Evolutionary conservation across 2,888 invertebrate genomes (phyloP).

Genomic region (Andrena chrysosceles): DNA sequence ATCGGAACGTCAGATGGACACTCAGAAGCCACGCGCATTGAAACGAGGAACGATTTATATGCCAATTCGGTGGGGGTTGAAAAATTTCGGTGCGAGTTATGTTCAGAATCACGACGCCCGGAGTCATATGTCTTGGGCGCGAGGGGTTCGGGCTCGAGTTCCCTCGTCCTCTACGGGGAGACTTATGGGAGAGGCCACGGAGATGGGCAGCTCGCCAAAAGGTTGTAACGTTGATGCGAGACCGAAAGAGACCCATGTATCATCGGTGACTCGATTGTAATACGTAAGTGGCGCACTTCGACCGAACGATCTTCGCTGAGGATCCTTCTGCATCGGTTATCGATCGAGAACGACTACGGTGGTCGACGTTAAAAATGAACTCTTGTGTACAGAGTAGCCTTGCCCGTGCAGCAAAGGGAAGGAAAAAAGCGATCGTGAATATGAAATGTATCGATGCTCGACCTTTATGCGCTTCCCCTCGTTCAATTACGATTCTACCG

Average conservation of each 20-base stretch:
- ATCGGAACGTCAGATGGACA: conserved; percentile 12
- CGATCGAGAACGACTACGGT: background rate
- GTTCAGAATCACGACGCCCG: conserved; percentile 42
- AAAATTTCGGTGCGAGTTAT: conserved; percentile 46
- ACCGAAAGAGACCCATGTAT: conserved; percentile 59
- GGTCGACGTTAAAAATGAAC: conserved; percentile 2
- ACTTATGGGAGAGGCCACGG: conserved; percentile 37
- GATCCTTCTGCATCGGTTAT: background rate
- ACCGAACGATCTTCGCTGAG: conserved; percentile 13
- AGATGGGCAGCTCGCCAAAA: conserved; percentile 69
- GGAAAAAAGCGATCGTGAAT: background rate
- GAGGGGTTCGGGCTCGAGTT: background rate
- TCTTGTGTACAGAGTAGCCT: background rate
- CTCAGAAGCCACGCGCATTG: conserved; percentile 5
- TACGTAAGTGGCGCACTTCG: conserved; percentile 44
- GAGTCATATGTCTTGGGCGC: conserved; percentile 45
- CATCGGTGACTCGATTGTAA: conserved; percentile 68
- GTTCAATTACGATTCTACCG: conserved; percentile 11
- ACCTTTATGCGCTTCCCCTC: background rate
- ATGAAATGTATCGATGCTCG: background rate
- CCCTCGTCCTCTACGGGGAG: conserved; percentile 19
- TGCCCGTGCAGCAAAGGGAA: background rate
- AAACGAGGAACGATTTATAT: conserved; percentile 46
- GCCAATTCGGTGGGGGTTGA: conserved; percentile 33
- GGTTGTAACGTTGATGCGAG: conserved; percentile 52